These are phyloP conservation scores for Rhimphoctona megacephalus DNA, from an alignment of 2,888 invertebrate species.

Conservation along the genomic window DNA sequence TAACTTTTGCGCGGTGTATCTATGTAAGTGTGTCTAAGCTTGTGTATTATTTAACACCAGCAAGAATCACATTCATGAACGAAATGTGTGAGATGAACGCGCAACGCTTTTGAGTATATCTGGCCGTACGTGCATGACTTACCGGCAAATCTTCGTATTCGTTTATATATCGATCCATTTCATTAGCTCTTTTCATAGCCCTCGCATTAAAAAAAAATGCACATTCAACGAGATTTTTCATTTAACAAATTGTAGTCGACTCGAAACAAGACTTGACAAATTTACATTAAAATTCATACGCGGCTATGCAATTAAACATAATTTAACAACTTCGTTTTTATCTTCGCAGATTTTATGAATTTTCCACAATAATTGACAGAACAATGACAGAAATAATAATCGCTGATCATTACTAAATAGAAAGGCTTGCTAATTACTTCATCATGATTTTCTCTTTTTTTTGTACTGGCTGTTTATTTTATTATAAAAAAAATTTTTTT, in stretches of 20 bases:
- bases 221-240: constrained; percentile 17
- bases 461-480: background rate
- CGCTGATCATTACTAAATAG: too few relatives aligned
- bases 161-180: constrained; percentile 50
- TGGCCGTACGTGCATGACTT: constrained; percentile 60
- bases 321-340: background rate
- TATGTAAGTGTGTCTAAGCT: background rate
- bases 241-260: background rate
- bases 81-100: constrained; percentile 17
- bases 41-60: constrained; percentile 14
- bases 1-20: background rate
- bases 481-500: background rate
- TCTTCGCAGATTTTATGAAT: background rate
- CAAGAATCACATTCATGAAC: constrained; percentile 15
- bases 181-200: constrained; percentile 33
- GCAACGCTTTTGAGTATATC: constrained; percentile 44
- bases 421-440: background rate
- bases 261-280: background rate
- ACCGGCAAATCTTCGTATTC: constrained; percentile 45
- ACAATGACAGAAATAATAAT: background rate
- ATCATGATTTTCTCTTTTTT: background rate
- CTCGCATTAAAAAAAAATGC: background rate
- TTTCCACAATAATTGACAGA: background rate
- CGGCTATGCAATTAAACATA: too few relatives aligned
- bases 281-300: background rate